Conservation (phyloP, 64 coral and sea anemone species). For the Stylophora pistillata region DNA sequence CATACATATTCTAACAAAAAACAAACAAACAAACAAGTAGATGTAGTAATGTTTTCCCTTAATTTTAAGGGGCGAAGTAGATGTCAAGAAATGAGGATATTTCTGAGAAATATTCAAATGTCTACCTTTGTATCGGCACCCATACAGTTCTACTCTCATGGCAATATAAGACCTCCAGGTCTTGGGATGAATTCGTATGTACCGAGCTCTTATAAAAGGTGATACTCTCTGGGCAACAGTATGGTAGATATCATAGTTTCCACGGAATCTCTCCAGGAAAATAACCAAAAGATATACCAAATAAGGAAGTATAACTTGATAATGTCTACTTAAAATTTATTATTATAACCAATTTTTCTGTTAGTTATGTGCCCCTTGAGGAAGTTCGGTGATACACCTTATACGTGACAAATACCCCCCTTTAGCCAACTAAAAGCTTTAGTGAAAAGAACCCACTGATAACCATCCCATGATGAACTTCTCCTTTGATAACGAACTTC, state of each 20-base stretch:
- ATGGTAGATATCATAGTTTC: conserved; percentile 56
- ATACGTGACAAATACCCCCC: no score
- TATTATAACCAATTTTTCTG: no score
- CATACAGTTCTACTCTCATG: conserved; percentile 68
- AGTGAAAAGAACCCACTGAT: no score
- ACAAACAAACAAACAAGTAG: background rate
- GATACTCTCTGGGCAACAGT: conserved; percentile 45
- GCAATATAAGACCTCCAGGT: conserved; percentile 55
- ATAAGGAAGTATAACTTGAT: no score
- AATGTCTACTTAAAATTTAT: no score
- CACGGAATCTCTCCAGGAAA: conserved; percentile 37
- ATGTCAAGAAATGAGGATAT: no score
- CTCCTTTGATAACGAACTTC: no score
- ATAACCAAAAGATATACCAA: background rate
- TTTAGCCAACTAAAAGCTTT: no score
- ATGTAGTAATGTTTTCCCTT: background rate
- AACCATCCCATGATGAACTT: no score
- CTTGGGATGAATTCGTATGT: conserved; percentile 41
- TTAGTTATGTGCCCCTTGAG: no score
- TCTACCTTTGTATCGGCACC: conserved; percentile 49
- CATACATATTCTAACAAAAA: conserved; percentile 19
- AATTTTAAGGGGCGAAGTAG: background rate
- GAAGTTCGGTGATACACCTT: no score
- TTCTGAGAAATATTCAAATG: background rate
- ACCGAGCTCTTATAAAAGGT: conserved; percentile 39